Evolutionary conservation across 2,888 invertebrate species (phyloP).

Genomic region (Balanococcus diminutus): DNA sequence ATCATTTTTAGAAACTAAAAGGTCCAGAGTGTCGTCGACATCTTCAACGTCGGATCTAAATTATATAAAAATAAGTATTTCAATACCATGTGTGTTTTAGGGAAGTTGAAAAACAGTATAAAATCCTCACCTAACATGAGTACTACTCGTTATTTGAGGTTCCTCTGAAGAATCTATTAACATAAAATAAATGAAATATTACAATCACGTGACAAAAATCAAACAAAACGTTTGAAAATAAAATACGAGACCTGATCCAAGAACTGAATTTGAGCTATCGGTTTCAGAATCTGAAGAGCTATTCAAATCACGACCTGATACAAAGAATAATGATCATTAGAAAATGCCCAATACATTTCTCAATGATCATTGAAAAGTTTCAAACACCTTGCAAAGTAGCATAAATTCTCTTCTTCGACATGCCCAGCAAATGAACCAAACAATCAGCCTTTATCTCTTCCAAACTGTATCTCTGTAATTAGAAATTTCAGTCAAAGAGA

Average conservation of each 20-base stretch:
- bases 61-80: too few species aligned
- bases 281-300: conserved; percentile 49
- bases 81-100: too few species aligned
- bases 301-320: conserved; percentile 46
- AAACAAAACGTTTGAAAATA: not conserved
- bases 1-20: conserved; percentile 36
- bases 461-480: conserved; percentile 56
- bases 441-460: conserved; percentile 59
- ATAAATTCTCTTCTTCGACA: conserved; percentile 57
- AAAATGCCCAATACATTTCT: not conserved
- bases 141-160: not conserved
- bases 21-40: conserved; percentile 24
- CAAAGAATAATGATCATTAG: not conserved
- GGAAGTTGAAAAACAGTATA: not conserved
- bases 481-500: not conserved
- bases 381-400: conserved; percentile 57
- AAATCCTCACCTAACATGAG: not conserved
- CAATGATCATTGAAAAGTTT: not conserved
- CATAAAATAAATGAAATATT: not conserved
- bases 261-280: conserved; percentile 18
- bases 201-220: not conserved
- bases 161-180: not conserved
- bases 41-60: conserved; percentile 38
- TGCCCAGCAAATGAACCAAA: conserved; percentile 59
- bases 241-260: not conserved